A percentile compares a stretch with the other conserved stretches of the same genome.
Evolutionary conservation across 2,113 vertebrate species (phyloP).

Genomic region (Hydrochoerus hydrochaeris): DNA sequence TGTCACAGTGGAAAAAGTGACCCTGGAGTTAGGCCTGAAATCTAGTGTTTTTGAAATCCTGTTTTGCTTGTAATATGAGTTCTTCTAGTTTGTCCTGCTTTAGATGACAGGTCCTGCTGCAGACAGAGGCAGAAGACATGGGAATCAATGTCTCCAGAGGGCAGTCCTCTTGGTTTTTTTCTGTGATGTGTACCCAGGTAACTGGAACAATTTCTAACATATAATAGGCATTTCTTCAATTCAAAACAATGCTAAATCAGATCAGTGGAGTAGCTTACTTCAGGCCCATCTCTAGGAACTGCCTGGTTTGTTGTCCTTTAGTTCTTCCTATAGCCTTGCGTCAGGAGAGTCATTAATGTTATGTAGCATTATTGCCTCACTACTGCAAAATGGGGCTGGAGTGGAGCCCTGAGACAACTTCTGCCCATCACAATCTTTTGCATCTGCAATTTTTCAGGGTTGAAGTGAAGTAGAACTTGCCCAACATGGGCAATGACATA

Average conservation of each 20-base stretch:
- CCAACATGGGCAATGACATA: not conserved
- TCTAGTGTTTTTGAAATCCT: too few species aligned
- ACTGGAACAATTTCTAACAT: not conserved
- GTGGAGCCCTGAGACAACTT: not conserved
- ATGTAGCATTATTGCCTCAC: not conserved
- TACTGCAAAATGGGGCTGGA: not conserved
- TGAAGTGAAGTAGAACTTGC: not conserved
- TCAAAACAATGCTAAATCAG: not conserved
- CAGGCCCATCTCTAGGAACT: not conserved
- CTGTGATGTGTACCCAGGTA: not conserved
- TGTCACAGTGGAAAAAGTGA: too few species aligned
- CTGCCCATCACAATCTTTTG: not conserved
- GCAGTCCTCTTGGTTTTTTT: too few species aligned
- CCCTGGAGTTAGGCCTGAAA: too few species aligned
- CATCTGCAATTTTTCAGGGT: not conserved
- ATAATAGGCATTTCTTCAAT: not conserved
- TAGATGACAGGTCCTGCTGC: too few species aligned
- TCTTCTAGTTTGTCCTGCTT: too few species aligned
- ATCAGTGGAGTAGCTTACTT: not conserved
- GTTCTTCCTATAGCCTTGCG: not conserved
- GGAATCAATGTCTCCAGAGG: too few species aligned
- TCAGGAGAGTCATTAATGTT: not conserved
- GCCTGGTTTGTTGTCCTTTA: not conserved
- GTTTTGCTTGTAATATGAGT: too few species aligned
- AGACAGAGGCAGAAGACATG: too few species aligned